phyloP scores from a whole-genome alignment of 2,888 invertebrate genomes.

The Disparrhopalites patrizii region DNA sequence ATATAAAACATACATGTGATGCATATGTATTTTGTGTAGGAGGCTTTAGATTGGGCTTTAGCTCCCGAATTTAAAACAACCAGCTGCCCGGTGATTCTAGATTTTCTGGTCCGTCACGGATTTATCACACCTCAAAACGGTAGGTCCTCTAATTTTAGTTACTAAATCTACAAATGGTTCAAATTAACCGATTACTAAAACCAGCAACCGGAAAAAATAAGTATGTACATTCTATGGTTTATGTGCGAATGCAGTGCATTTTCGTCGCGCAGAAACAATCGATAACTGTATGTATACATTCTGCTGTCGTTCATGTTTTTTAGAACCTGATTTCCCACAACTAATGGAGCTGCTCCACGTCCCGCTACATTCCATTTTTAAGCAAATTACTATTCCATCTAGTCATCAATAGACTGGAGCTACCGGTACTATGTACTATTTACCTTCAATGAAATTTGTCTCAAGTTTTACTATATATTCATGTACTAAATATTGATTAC shows the following conservation, averaged over 20 bases:
- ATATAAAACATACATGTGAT: too few relatives aligned
- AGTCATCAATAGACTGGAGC: conserved; percentile 14
- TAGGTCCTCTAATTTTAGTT: too few relatives aligned
- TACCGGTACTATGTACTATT: neutral
- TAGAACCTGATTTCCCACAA: conserved; percentile 78
- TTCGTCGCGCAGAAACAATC: too few relatives aligned
- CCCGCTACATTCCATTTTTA: conserved; percentile 72
- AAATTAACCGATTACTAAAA: too few relatives aligned
- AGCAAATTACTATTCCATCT: conserved; percentile 19
- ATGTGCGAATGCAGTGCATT: too few relatives aligned
- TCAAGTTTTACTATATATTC: neutral
- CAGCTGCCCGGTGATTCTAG: conserved; percentile 83
- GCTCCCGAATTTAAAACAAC: conserved; percentile 88
- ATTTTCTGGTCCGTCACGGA: conserved; percentile 88
- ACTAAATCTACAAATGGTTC: too few relatives aligned
- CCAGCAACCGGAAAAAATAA: too few relatives aligned
- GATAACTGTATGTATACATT: too few relatives aligned
- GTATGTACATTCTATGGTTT: too few relatives aligned
- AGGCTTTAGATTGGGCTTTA: conserved; percentile 67
- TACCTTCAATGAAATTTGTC: conserved; percentile 6
- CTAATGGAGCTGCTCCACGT: conserved; percentile 82
- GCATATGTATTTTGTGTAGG: conserved; percentile 46
- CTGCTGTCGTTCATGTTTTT: too few relatives aligned
- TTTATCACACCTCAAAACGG: conserved; percentile 84
- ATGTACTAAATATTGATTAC: neutral